These are phyloP conservation scores for Eupithecia subfuscata DNA, from an alignment of 2,888 invertebrate genomes.

Conservation along the genomic window DNA sequence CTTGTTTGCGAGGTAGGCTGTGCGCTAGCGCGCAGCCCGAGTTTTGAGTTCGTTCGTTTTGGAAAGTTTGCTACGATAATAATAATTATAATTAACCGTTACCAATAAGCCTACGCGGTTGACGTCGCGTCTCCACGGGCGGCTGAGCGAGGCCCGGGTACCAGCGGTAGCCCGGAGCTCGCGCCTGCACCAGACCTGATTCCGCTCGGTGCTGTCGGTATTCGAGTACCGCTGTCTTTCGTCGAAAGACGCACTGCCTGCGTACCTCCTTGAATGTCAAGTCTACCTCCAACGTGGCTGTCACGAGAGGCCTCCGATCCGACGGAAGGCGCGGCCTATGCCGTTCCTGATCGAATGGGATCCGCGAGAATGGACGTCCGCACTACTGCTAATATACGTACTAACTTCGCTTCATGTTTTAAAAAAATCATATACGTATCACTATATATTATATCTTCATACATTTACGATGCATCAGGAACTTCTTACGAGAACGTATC, in stretches of 20 bases:
- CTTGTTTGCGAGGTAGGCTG: slow-evolving; percentile 89
- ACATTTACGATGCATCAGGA: slow-evolving; percentile 85
- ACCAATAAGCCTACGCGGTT: slow-evolving; percentile 83
- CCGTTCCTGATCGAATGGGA: slow-evolving; percentile 52
- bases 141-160: slow-evolving; percentile 51
- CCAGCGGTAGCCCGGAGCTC: slow-evolving; percentile 44
- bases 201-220: slow-evolving; percentile 28
- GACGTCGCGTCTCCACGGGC: slow-evolving; percentile 78
- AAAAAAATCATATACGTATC: slow-evolving; percentile 84
- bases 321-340: slow-evolving; percentile 48
- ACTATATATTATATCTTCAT: slow-evolving; percentile 81
- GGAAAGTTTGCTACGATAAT: slow-evolving; percentile 85
- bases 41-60: slow-evolving; percentile 86
- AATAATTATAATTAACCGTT: slow-evolving; percentile 82
- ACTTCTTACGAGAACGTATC: slow-evolving; percentile 85
- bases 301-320: slow-evolving; percentile 42
- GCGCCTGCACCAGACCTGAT: slow-evolving; percentile 38
- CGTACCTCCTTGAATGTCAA: slow-evolving; percentile 47
- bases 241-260: slow-evolving; percentile 47
- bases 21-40: slow-evolving; percentile 83
- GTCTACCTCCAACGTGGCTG: slow-evolving; percentile 33
- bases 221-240: slow-evolving; percentile 39
- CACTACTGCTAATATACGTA: slow-evolving; percentile 83
- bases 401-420: slow-evolving; percentile 82
- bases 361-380: slow-evolving; percentile 80